Evolutionary conservation across 2,797 vertebrate species (phyloP).

Genomic region (Neosilurus mollespiculum): DNA sequence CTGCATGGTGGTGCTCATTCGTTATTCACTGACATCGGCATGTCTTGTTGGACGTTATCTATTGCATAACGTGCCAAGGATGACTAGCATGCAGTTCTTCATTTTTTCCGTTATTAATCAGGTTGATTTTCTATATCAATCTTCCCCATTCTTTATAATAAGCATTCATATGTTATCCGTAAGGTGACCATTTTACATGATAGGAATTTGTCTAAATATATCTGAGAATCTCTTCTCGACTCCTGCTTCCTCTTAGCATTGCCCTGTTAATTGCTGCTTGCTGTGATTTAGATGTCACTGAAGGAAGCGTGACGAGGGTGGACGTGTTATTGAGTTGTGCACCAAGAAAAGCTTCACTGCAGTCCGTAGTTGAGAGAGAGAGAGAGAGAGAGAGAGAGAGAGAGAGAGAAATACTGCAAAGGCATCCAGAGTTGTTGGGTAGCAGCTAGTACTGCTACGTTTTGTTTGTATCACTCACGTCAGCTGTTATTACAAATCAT

Average conservation of each 20-base stretch:
- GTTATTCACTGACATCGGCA: background rate
- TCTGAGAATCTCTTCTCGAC: background rate
- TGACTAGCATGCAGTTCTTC: background rate
- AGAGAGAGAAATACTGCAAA: background rate
- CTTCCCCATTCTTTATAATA: background rate
- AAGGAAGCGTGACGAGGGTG: constrained; percentile 71
- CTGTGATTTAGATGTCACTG: constrained; percentile 74
- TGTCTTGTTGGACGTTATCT: background rate
- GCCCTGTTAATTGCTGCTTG: constrained; percentile 70
- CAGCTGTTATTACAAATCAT: constrained; percentile 6
- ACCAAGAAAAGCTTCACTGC: constrained; percentile 49
- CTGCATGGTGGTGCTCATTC: background rate
- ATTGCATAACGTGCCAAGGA: too few species aligned
- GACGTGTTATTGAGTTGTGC: constrained; percentile 73
- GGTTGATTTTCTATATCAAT: background rate
- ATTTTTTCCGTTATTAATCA: background rate
- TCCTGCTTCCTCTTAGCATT: constrained; percentile 32
- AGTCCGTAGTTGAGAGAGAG: background rate
- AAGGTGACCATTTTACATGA: background rate
- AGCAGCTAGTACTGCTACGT: background rate
- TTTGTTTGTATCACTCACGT: background rate
- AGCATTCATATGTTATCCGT: background rate
- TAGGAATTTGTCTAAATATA: background rate
- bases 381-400: background rate
- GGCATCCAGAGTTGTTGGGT: constrained; percentile 12